phyloP scores from a whole-genome alignment of 2,888 invertebrate species.

The Tetanocera ferruginea region DNA sequence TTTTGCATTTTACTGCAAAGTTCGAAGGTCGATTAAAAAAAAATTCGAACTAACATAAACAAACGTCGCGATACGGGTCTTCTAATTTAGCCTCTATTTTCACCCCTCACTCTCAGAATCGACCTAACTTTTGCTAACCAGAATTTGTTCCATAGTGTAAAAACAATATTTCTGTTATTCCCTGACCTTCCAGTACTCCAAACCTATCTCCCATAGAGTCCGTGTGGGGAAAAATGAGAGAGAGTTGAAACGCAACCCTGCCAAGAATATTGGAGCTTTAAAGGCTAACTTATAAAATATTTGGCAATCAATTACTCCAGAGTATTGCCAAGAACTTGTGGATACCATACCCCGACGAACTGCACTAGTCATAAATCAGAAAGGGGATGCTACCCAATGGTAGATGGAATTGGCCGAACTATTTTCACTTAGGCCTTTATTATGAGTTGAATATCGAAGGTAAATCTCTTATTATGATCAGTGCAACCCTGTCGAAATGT shows the following conservation, averaged over 20 bases:
- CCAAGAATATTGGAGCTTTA: not conserved
- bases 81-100: too few species aligned
- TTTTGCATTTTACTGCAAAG: too few species aligned
- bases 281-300: not conserved
- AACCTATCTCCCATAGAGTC: not conserved
- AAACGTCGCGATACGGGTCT: too few species aligned
- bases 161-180: not conserved
- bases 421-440: too few species aligned
- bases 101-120: too few species aligned
- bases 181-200: not conserved
- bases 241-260: too few species aligned
- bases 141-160: not conserved
- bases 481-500: too few species aligned
- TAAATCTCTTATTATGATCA: too few species aligned
- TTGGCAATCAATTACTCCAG: not conserved
- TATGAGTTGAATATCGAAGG: too few species aligned
- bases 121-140: too few species aligned
- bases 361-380: not conserved
- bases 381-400: not conserved
- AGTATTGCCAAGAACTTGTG: not conserved
- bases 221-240: not conserved
- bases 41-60: too few species aligned
- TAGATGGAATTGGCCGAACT: not conserved
- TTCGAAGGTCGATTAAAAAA: too few species aligned
- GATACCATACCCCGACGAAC: not conserved